Conservation (phyloP, 2,888 invertebrate genomes). For the Agonopterix subpropinquella region DNA sequence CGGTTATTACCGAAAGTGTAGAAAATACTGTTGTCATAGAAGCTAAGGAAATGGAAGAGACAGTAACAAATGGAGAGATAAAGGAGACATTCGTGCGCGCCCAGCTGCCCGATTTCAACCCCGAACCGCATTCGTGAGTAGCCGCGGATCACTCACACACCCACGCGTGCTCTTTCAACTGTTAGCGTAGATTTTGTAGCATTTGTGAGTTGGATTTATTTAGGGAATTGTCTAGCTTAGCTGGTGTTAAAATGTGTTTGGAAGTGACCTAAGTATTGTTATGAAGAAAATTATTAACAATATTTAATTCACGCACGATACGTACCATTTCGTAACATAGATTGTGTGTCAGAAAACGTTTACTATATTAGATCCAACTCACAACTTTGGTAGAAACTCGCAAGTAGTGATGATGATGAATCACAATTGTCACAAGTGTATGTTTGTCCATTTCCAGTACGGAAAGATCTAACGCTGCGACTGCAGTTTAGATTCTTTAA, state of each 20-base stretch:
- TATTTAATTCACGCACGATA: too few species aligned
- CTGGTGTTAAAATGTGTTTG: neutral
- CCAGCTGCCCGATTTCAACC: conserved; percentile 54
- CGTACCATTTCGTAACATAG: too few species aligned
- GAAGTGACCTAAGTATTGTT: too few species aligned
- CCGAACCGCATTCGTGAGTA: conserved; percentile 74
- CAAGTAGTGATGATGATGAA: neutral
- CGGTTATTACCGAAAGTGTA: conserved; percentile 22
- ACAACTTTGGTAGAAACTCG: neutral
- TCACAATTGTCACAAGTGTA: conserved; percentile 19
- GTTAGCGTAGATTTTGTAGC: neutral
- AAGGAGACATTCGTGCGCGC: conserved; percentile 43
- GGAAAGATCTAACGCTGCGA: conserved; percentile 97
- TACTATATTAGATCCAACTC: conserved; percentile 3
- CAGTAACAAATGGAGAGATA: conserved; percentile 19
- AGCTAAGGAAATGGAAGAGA: neutral
- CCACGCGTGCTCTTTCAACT: conserved; percentile 6
- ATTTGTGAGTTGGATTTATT: conserved; percentile 15
- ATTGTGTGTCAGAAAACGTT: too few species aligned
- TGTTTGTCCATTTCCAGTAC: conserved; percentile 85
- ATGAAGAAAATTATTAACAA: too few species aligned
- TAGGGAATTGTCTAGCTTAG: neutral
- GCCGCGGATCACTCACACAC: conserved; percentile 16
- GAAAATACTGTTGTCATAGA: conserved; percentile 27
- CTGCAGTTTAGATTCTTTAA: conserved; percentile 97